Percentiles rank a stretch among this genome's conserved stretches.
These are phyloP conservation scores for Nycticryphes semicollaris DNA, from an alignment of 2,113 vertebrate species.

Conservation along the genomic window DNA sequence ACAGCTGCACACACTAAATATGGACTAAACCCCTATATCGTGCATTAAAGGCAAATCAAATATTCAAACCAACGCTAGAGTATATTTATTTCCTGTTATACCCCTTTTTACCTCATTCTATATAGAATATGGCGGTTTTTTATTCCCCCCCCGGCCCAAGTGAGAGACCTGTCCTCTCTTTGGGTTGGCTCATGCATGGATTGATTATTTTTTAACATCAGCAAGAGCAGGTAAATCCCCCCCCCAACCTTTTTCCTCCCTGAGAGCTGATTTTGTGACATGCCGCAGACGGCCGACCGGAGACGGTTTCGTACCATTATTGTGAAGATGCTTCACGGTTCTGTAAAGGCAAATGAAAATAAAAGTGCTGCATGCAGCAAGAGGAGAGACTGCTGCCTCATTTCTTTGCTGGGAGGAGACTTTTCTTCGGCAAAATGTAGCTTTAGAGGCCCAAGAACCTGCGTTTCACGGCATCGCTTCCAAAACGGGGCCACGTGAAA, in stretches of 20 bases:
- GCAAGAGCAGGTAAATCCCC: not conserved
- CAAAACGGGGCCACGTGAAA: not conserved
- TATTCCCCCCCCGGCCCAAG: not conserved
- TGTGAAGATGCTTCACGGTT: constrained; percentile 73
- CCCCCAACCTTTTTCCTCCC: constrained; percentile 48
- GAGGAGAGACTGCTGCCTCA: not conserved
- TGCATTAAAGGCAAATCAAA: not conserved
- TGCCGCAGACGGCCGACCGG: constrained; percentile 32
- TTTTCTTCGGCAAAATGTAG: accelerated
- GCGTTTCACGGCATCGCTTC: not conserved
- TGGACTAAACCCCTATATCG: not conserved
- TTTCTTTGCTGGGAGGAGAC: accelerated
- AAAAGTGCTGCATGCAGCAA: constrained; percentile 89
- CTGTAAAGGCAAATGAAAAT: constrained; percentile 78
- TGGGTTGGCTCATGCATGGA: not conserved
- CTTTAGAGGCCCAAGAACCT: accelerated
- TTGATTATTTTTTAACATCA: not conserved
- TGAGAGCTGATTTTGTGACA: not conserved
- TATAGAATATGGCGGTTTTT: accelerated
- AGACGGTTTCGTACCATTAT: constrained; percentile 77
- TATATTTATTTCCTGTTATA: not conserved
- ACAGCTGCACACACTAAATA: accelerated
- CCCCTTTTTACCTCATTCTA: not conserved
- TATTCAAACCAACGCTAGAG: not conserved
- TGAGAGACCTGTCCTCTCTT: not conserved